Evolutionary conservation across 2,113 vertebrate genomes (phyloP).

Genomic region (Passer domesticus): DNA sequence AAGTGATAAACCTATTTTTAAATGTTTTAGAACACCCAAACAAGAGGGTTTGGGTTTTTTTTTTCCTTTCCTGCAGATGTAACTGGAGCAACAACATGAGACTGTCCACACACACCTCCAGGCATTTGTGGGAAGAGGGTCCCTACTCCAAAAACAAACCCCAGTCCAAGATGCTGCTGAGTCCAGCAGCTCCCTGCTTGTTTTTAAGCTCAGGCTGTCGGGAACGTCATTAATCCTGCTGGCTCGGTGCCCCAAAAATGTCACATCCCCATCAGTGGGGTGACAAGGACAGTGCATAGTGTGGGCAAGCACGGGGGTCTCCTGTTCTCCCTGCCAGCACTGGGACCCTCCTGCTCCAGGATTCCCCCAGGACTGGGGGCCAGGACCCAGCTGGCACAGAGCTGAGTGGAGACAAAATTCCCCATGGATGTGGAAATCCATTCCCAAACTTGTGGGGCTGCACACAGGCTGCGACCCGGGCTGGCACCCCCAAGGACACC

Average conservation of each 20-base stretch:
- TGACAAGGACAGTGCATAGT: neutral
- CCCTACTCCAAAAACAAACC: neutral
- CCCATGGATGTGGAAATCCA: neutral
- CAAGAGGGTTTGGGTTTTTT: accelerated
- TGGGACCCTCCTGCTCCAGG: neutral
- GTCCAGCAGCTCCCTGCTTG: neutral
- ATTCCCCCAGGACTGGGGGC: accelerated
- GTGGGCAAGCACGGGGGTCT: accelerated
- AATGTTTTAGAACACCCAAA: neutral
- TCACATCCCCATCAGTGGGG: neutral
- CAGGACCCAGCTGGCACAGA: accelerated
- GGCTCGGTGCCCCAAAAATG: neutral
- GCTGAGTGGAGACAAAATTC: neutral
- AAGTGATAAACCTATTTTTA: neutral
- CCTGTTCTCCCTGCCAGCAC: neutral
- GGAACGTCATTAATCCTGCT: neutral
- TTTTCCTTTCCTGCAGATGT: neutral
- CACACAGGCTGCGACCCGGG: neutral
- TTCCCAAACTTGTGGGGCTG: neutral
- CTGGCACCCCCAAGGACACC: neutral
- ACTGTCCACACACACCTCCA: neutral
- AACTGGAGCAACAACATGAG: accelerated
- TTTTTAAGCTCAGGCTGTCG: accelerated
- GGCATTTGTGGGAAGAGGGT: neutral
- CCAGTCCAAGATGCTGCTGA: neutral